A percentile compares a stretch with the other conserved stretches of the same genome.
These are phyloP conservation scores for Noctuana brunneofusca DNA, from an alignment of 2,888 invertebrate genomes.

Conservation along the genomic window DNA sequence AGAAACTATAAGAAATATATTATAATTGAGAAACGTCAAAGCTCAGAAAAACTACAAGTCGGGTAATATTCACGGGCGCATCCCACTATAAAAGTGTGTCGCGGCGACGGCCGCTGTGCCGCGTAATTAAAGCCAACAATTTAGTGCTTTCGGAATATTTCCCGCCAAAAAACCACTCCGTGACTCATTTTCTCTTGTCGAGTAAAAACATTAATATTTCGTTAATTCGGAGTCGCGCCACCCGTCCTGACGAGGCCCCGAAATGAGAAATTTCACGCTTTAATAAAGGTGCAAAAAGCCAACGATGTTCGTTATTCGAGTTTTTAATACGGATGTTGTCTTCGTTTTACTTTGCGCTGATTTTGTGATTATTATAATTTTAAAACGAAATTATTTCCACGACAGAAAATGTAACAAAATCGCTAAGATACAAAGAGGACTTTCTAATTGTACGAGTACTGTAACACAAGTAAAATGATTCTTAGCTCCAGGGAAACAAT, in stretches of 20 bases:
- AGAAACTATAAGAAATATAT: not conserved
- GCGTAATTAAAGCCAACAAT: conserved; percentile 17
- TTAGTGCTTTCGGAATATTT: conserved; percentile 24
- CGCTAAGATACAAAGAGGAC: too few species aligned
- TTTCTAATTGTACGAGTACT: too few species aligned
- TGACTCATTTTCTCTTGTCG: conserved; percentile 5
- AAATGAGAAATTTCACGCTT: conserved; percentile 29
- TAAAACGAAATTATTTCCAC: not conserved
- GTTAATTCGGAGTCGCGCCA: conserved; percentile 11
- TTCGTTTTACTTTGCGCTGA: conserved; percentile 6
- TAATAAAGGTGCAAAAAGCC: conserved; percentile 15
- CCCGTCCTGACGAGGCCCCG: not conserved
- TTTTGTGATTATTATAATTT: not conserved
- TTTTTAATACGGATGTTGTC: conserved; percentile 3
- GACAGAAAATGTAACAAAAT: too few species aligned
- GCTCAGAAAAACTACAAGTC: not conserved
- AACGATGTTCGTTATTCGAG: conserved; percentile 4
- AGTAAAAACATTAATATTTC: conserved; percentile 28
- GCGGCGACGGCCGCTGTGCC: not conserved
- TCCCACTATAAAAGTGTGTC: conserved; percentile 8
- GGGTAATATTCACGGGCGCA: not conserved
- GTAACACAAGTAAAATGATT: too few species aligned
- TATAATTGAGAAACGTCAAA: too few species aligned
- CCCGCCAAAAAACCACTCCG: conserved; percentile 2
- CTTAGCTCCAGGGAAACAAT: not conserved